A percentile compares a stretch with the other conserved stretches of the same genome.
phyloP scores from a whole-genome alignment of 1,140 invertebrate genomes.

The Gryllus bimaculatus region DNA sequence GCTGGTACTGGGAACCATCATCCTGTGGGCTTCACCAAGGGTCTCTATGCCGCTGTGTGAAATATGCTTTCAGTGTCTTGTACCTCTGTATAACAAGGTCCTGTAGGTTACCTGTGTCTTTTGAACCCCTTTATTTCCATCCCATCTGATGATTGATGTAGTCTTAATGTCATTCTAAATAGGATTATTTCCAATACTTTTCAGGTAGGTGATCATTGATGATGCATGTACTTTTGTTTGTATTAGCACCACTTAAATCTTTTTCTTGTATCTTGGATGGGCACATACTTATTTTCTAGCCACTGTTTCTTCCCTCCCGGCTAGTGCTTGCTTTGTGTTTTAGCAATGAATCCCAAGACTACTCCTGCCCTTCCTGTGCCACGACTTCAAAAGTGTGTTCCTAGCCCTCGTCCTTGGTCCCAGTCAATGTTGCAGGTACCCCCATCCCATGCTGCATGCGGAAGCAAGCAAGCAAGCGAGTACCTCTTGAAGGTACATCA shows the following conservation, averaged over 20 bases:
- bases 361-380: neutral
- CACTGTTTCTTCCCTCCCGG: neutral
- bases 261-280: neutral
- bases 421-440: constrained; percentile 18
- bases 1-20: neutral
- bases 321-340: constrained; percentile 14
- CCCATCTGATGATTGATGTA: constrained; percentile 11
- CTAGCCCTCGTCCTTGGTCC: neutral
- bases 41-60: constrained; percentile 20
- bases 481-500: constrained; percentile 9
- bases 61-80: constrained; percentile 22
- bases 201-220: constrained; percentile 11
- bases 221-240: constrained; percentile 9
- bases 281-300: constrained; percentile 8
- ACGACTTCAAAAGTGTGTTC: neutral
- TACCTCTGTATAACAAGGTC: constrained; percentile 10
- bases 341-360: neutral
- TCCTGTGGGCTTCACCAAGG: constrained; percentile 24
- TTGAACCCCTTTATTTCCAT: constrained; percentile 4
- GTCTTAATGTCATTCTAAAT: constrained; percentile 7
- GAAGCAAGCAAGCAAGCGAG: constrained; percentile 14
- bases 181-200: constrained; percentile 9
- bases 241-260: constrained; percentile 11
- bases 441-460: constrained; percentile 21
- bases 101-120: constrained; percentile 6